A percentile compares a stretch with the other conserved stretches of the same genome.
These are phyloP conservation scores for Phrynocephalus versicolor DNA, from an alignment of 2,113 vertebrate genomes.

Conservation along the genomic window DNA sequence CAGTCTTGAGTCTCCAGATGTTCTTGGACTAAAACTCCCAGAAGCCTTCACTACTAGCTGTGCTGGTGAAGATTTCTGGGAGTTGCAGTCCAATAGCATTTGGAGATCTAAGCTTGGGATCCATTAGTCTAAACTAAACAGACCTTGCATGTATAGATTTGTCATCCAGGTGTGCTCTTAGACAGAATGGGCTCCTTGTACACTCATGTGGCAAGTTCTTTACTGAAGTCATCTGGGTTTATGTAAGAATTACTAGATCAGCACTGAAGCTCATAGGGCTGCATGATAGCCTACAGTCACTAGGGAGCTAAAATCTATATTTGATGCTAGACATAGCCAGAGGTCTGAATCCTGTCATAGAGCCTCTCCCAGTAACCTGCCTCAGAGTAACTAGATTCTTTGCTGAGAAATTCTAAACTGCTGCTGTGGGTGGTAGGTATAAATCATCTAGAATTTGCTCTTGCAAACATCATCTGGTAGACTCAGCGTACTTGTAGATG, in stretches of 20 bases:
- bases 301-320: neutral
- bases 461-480: neutral
- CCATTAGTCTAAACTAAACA: neutral
- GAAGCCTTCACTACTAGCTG: no score
- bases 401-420: neutral
- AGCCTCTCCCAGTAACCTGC: no score
- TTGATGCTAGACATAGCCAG: neutral
- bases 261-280: neutral
- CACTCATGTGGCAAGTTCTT: neutral
- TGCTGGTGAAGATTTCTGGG: no score
- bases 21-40: neutral
- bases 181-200: neutral
- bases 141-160: neutral
- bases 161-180: neutral
- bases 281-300: neutral
- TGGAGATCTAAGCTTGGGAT: no score
- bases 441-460: neutral
- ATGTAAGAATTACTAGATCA: no score
- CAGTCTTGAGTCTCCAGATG: neutral
- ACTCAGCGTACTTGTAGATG: neutral
- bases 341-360: neutral
- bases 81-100: no score
- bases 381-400: neutral
- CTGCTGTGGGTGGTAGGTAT: neutral
- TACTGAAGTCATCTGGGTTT: neutral